Conservation (phyloP, 2,888 invertebrate species). For the Nasonia oneida region DNA sequence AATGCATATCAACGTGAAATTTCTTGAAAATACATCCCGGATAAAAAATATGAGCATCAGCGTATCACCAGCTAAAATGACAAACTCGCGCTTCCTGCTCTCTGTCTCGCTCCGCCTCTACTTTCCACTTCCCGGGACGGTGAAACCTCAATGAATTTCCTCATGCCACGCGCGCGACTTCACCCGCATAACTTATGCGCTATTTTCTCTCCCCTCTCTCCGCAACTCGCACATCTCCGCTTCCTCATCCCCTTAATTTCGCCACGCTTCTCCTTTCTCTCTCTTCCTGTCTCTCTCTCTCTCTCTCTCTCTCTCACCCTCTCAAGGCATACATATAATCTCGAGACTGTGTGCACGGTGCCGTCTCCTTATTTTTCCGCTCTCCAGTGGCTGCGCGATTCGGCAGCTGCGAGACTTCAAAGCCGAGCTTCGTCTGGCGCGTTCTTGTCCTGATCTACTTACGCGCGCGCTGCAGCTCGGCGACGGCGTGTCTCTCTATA, state of each 20-base stretch:
- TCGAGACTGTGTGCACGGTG: neutral
- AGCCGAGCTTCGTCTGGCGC: neutral
- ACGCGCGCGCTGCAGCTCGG: neutral
- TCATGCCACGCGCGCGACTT: neutral
- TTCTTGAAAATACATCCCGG: neutral
- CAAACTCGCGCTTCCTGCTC: neutral
- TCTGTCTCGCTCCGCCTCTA: neutral
- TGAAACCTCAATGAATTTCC: slow-evolving; percentile 23
- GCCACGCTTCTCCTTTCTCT: neutral
- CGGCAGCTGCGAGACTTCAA: slow-evolving; percentile 32
- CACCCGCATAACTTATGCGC: slow-evolving; percentile 6
- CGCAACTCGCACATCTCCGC: neutral
- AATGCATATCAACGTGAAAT: too few relatives aligned
- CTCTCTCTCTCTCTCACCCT: neutral
- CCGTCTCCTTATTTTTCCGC: neutral
- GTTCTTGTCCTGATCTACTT: slow-evolving; percentile 1
- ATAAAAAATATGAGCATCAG: neutral
- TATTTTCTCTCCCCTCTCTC: slow-evolving; percentile 13
- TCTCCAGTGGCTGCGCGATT: neutral
- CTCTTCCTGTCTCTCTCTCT: neutral
- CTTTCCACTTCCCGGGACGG: neutral
- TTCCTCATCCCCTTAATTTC: slow-evolving; percentile 31
- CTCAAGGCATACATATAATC: slow-evolving; percentile 23
- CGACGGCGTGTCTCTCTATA: neutral
- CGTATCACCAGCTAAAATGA: neutral